Evolutionary conservation across 2,888 invertebrate species (phyloP).

Genomic region (Cantharis flavilabris): DNA sequence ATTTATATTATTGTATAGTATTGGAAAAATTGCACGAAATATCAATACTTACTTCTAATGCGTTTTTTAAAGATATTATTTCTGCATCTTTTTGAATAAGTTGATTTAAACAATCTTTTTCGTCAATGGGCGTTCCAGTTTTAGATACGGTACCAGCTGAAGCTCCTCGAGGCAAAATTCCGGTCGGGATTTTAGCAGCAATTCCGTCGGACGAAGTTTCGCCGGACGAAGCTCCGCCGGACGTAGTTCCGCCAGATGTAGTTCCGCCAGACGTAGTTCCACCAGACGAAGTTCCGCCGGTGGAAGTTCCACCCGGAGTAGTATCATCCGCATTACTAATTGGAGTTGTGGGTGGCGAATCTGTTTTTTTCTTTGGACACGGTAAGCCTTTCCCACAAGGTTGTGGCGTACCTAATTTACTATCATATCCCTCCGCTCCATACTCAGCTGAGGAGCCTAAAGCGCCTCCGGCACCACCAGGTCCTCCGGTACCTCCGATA

Average conservation of each 20-base stretch:
- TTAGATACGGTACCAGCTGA: not conserved
- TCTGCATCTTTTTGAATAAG: constrained; percentile 32
- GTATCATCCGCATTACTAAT: not conserved
- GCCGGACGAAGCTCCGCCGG: too few relatives aligned
- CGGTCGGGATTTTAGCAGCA: not conserved
- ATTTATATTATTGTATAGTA: not conserved
- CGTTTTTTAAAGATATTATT: constrained; percentile 27
- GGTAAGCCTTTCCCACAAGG: not conserved
- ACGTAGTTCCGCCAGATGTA: not conserved
- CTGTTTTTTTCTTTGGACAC: not conserved
- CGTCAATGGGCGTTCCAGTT: constrained; percentile 6
- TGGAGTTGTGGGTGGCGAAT: not conserved
- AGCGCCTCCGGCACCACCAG: not conserved
- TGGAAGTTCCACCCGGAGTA: not conserved
- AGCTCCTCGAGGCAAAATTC: not conserved
- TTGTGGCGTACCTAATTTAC: not conserved
- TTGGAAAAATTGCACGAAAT: not conserved
- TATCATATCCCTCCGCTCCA: not conserved
- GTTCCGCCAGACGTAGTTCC: not conserved
- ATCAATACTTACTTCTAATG: constrained; percentile 23
- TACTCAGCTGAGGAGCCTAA: not conserved
- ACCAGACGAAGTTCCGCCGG: not conserved
- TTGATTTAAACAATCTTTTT: constrained; percentile 14
- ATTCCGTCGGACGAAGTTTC: not conserved
- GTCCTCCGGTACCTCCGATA: not conserved